These are phyloP conservation scores for Epinephelus lanceolatus DNA, from an alignment of 2,113 vertebrate genomes.

Conservation along the genomic window DNA sequence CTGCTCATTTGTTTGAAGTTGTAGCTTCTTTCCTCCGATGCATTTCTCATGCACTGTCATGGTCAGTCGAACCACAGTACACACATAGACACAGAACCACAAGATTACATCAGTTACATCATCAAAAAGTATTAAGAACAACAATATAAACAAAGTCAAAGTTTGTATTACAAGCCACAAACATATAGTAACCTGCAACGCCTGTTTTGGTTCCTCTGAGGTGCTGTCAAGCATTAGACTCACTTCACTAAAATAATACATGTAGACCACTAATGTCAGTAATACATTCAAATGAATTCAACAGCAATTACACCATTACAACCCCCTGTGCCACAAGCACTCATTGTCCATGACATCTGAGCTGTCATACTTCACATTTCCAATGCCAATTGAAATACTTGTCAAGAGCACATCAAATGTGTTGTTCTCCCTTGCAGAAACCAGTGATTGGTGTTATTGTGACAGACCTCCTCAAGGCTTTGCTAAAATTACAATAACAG, in stretches of 20 bases:
- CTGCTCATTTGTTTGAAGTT: constrained; percentile 25
- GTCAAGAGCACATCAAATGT: background rate
- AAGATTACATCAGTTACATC: background rate
- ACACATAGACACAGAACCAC: background rate
- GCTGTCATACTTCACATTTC: background rate
- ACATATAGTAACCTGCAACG: background rate
- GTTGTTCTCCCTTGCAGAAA: background rate
- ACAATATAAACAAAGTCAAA: background rate
- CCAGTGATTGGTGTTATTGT: background rate
- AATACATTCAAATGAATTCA: constrained; percentile 15
- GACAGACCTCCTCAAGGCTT: background rate
- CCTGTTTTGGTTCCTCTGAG: background rate
- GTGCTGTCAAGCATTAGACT: constrained; percentile 8
- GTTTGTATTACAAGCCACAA: constrained; percentile 26
- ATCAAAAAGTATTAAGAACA: constrained; percentile 7
- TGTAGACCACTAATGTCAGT: background rate
- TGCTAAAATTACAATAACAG: background rate
- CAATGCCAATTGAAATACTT: background rate
- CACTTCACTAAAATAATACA: background rate
- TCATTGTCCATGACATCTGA: background rate
- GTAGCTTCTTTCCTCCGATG: background rate
- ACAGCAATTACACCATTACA: background rate
- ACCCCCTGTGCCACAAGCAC: background rate
- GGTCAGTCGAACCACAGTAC: background rate
- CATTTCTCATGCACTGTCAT: too few relatives aligned